Conservation (phyloP, 2,888 invertebrate genomes). For the Habroteleia sp. region DNA sequence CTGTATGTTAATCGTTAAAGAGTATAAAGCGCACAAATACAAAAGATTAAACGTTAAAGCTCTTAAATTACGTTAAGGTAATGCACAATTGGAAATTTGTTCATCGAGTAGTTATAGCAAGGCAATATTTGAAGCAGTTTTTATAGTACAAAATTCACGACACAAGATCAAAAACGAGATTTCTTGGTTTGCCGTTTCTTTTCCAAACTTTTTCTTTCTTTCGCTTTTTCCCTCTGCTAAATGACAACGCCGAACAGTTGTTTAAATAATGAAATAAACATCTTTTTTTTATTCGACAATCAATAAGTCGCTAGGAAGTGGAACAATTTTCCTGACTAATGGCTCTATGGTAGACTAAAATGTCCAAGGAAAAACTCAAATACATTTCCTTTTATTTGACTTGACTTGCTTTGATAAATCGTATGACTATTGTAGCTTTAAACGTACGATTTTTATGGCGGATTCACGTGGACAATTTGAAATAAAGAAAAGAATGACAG, state of each 20-base stretch:
- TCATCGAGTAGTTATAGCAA: conserved; percentile 52
- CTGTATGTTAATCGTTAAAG: conserved; percentile 19
- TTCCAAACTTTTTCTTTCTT: background rate
- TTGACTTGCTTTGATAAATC: conserved; percentile 37
- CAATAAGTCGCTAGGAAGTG: conserved; percentile 33
- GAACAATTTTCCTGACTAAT: conserved; percentile 52
- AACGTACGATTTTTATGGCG: conserved; percentile 42
- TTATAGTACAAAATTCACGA: conserved; percentile 55
- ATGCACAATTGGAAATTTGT: conserved; percentile 55
- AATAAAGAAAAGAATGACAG: conserved; percentile 7
- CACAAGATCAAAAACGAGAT: conserved; percentile 56
- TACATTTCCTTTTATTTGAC: conserved; percentile 33
- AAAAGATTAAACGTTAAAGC: conserved; percentile 48
- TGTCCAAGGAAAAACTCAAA: conserved; percentile 24
- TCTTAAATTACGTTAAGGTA: conserved; percentile 48
- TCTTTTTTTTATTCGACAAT: conserved; percentile 4
- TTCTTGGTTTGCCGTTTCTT: conserved; percentile 33
- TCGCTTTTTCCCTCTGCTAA: background rate
- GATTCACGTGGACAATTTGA: conserved; percentile 30
- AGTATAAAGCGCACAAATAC: conserved; percentile 38
- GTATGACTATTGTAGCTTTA: conserved; percentile 46
- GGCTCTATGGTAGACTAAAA: conserved; percentile 40
- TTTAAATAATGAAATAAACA: conserved; percentile 32
- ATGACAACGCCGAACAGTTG: conserved; percentile 28
- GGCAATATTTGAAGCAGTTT: conserved; percentile 55